Base-by-base conservation (phyloP, 2,888 invertebrate genomes). In the Thymelicus sylvestris region DNA sequence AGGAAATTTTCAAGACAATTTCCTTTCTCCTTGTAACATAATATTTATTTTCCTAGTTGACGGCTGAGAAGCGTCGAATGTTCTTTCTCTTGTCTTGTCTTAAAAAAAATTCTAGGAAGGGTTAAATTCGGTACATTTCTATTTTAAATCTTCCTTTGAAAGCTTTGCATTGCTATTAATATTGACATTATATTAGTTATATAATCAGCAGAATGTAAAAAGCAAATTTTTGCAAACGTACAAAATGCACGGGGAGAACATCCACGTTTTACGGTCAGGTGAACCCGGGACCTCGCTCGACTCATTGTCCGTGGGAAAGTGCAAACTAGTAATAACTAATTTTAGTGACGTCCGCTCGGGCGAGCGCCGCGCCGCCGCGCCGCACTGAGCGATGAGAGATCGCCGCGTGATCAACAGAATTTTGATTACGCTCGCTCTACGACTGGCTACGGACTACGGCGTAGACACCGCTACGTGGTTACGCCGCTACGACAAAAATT, bases 311-410 rank as follows among this genome's bases (percentile, higher is more conserved):
- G 63, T 38, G 68, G 44, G 69, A 44, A 67, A 71, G 71, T 59
- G 63, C 68, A 73, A 71, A 73, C 68, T 52, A 62, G 66, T 71
- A 47, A 67, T 71, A 73, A 73, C 66, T 71, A 71, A 71, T 68
- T 68, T 68, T 41, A 48, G 50, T 44, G 52, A 61, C 60, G 71
- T 66, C 68, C 71, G 62, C 65, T 24, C 59, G 60, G 19, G 63
- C 57, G 24, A 24, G n/a, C n/a, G n/a, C n/a, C n/a, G 24, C 24
- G 24, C 24, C 24, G 24, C 24, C 24, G 31, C 31, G 31, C 31
- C 5, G 39, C 48, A 24, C 62, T 67, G 47, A 57, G 15, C 70
- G 68, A 62, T 48, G 73, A 44, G 41, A 66, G 47, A 66, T 68
- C 47, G 64, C 71, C 66, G 66, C 55, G 65, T 71, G 60, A 52